A percentile compares a stretch with the other conserved stretches of the same genome.
phyloP scores from a whole-genome alignment of 2,113 vertebrate species.

The Notiomystis cincta region DNA sequence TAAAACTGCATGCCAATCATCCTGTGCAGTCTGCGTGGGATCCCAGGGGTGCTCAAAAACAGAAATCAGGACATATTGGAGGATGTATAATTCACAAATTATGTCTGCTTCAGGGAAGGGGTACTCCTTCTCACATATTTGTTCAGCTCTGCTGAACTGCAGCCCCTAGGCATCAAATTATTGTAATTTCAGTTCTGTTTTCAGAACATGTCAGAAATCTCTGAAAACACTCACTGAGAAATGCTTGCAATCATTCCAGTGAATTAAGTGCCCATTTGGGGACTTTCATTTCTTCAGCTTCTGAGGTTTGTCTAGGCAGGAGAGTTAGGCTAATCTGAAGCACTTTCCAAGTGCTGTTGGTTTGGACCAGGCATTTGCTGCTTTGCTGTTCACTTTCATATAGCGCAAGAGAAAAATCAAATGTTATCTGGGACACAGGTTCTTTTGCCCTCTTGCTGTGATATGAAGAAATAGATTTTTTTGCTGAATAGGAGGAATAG shows the following conservation, averaged over 20 bases:
- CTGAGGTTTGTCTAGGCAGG: not conserved
- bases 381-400: not conserved
- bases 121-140: not conserved
- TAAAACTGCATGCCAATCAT: not conserved
- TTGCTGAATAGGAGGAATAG: not conserved
- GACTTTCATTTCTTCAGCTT: not conserved
- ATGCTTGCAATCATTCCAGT: not conserved
- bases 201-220: not conserved
- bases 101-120: not conserved
- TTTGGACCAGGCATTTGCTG: not conserved
- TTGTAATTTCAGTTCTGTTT: not conserved
- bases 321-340: not conserved
- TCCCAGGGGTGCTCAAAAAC: not conserved
- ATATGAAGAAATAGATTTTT: not conserved
- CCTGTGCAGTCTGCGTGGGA: not conserved
- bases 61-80: not conserved
- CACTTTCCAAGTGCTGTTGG: not conserved
- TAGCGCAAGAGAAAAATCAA: not conserved
- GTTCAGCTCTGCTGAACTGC: not conserved
- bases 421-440: rapidly evolving
- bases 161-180: not conserved
- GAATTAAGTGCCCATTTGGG: not conserved
- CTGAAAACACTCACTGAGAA: not conserved
- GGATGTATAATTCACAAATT: not conserved
- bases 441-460: not conserved